Base-by-base conservation (phyloP, 30 jellyfish, hydroid and myxozoan species). In the Nemopilema nomurai region DNA sequence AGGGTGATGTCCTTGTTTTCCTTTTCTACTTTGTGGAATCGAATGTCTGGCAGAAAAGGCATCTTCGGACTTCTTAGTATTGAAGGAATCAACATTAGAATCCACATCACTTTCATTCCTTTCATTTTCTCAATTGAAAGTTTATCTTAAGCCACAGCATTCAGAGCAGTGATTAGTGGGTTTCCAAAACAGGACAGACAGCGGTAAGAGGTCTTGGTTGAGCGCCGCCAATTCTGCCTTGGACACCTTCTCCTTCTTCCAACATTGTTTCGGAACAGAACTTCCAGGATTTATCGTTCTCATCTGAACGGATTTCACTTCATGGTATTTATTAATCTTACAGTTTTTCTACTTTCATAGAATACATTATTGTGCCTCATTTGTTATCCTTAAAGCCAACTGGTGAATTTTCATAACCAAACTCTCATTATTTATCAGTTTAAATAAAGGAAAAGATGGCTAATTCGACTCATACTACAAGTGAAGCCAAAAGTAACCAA, bases 91-190 rank as follows among this genome's bases (percentile, higher is more conserved):
- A 16, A 24, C 21, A 52, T 49, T 77, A 8, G 62, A 25, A 77
- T 51, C 77, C 26, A 52, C 28, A 51, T 77, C 87, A 77, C 51
- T 74, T 69, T 6, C 84, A 74, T 41, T 13, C 57, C 57, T 41
- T 41, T 41, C 57, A 41, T 13, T 41, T 41, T 41, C 57, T 41
- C 57, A 74, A 74, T 9, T 16, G 71, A 28, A 27, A 74, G 91
- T 1, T 74, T 86, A 28, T 74, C 76, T 49, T 81, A 68, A 22
- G 32, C 89, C 23, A 84, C 82, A 24, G 91, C 81, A 32, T 76
- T 92, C 27, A 85, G 78, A 49, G 91, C 91, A 18, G 94, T 85
- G 68, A 85, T 85, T 67, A 85, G 30, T 18, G 80, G 28, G 16
- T 84, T 74, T 6, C 57, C 57, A 13, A 41, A 41, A 41, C 57